Conservation (phyloP, 1,140 invertebrate species). For the Macrostomum lignano region DNA sequence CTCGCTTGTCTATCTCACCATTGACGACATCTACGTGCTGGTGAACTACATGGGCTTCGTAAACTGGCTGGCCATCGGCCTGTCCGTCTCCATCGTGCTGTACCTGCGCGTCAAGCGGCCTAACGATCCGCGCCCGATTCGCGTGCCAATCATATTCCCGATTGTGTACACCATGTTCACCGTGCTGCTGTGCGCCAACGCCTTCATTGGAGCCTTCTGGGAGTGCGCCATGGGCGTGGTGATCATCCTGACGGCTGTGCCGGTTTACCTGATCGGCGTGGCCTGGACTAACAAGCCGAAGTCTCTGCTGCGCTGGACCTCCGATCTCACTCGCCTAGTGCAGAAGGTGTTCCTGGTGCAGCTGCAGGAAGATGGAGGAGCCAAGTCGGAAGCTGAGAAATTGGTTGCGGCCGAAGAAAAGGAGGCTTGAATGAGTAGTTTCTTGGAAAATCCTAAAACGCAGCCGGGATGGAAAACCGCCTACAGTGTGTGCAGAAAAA, state of each 20-base stretch:
- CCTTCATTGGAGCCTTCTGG: background rate
- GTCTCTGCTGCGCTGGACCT: too few species aligned
- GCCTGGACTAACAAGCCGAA: conserved; percentile 47
- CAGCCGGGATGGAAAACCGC: too few species aligned
- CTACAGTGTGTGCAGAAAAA: too few species aligned
- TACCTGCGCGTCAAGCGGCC: conserved; percentile 64
- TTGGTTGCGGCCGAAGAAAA: too few species aligned
- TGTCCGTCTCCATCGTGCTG: conserved; percentile 66
- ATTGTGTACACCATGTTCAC: conserved; percentile 1
- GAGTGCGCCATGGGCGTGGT: conserved; percentile 39
- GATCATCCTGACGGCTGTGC: conserved; percentile 58
- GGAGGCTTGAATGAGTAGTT: too few species aligned
- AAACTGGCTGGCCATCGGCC: conserved; percentile 85
- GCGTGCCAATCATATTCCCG: conserved; percentile 32
- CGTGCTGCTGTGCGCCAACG: background rate
- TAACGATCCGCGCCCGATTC: conserved; percentile 58
- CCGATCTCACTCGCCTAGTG: too few species aligned
- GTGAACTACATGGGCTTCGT: conserved; percentile 96
- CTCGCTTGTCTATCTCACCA: conserved; percentile 63
- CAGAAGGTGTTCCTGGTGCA: too few species aligned
- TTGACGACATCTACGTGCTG: conserved; percentile 62
- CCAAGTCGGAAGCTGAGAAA: too few species aligned
- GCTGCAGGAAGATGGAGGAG: too few species aligned
- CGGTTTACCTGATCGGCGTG: conserved; percentile 51
- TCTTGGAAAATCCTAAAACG: too few species aligned